Base-by-base conservation (phyloP, 1,140 invertebrate genomes). In the Lepidurus couesii region DNA sequence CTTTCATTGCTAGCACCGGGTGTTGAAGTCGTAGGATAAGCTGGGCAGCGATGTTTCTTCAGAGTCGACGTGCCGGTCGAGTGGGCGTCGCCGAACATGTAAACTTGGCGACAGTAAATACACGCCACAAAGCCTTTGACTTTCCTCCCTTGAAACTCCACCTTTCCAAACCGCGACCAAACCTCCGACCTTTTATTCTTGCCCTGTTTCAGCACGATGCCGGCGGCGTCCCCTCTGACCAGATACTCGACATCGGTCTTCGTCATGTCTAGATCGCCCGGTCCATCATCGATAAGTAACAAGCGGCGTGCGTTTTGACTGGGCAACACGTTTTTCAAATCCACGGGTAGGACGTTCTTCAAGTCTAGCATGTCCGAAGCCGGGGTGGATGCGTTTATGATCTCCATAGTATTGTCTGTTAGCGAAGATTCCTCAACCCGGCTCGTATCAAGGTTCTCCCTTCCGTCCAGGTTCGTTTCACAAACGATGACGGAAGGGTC, bases 111-210 rank as follows among this genome's bases (percentile, higher is more conserved):
- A 34, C 78, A 79, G 73, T 75, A 79, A 44, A 79, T 75, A 47
- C 78, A 79, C 13, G 78, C 78, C 26, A 79, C 78, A n/a, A 75
- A 79, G n/a, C 78, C 78, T 75, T 79, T 79, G 42, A 79, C 78
- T 26, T 79, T 79, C 0, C 78, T 73, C 1, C 74, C 74, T 74
- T 79, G 78, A 74, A 79, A 79, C 10, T 74, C 75, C 16, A 79
- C 78, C 53, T 79, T 79, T 11, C 78, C 78, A 44, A 79, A 79
- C 44, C 78, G 78, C 24, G 78, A 73, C 78, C 78, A 79, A 6
- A 79, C 78, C 42, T 79, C 78, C 21, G 73, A 75, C 2, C 78
- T 11, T 26, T 79, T 79, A 16, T 65, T 65, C 21, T 21, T 65
- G 13, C 78, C 78, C 75, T 79, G 73, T 21, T 75, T 74, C 34